These are phyloP conservation scores for Centropus bengalensis DNA, from an alignment of 2,113 vertebrate species.

Conservation along the genomic window DNA sequence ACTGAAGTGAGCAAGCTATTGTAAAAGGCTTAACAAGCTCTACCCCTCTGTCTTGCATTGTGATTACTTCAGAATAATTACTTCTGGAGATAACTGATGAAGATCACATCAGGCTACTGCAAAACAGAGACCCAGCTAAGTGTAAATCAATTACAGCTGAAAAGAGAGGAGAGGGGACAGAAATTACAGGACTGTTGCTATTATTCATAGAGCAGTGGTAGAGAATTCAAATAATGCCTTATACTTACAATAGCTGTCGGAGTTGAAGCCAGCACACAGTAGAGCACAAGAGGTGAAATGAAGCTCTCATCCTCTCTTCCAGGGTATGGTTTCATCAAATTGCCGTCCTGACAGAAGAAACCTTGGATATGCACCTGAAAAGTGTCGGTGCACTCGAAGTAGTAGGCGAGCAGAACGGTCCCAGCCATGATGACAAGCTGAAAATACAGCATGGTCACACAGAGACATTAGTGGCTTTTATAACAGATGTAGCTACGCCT, in stretches of 20 bases:
- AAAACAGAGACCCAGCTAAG: neutral
- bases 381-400: conserved; percentile 97
- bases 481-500: conserved; percentile 36
- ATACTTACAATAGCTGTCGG: conserved; percentile 93
- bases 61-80: conserved; percentile 47
- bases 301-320: conserved; percentile 93
- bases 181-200: neutral
- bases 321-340: conserved; percentile 97
- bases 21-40: conserved; percentile 17
- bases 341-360: conserved; percentile 97
- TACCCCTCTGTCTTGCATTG: neutral
- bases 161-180: neutral
- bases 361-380: conserved; percentile 97
- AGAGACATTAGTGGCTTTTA: conserved; percentile 70
- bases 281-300: conserved; percentile 93
- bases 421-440: conserved; percentile 99
- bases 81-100: conserved; percentile 8
- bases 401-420: conserved; percentile 95
- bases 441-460: conserved; percentile 86
- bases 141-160: neutral
- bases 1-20: conserved; percentile 7
- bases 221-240: conserved; percentile 28
- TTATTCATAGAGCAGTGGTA: neutral
- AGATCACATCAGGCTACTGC: conserved; percentile 5
- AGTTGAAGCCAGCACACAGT: conserved; percentile 92